A percentile compares a stretch with the other conserved stretches of the same genome.
Conservation (phyloP, 2,113 vertebrate genomes). For the Capra hircus region DNA sequence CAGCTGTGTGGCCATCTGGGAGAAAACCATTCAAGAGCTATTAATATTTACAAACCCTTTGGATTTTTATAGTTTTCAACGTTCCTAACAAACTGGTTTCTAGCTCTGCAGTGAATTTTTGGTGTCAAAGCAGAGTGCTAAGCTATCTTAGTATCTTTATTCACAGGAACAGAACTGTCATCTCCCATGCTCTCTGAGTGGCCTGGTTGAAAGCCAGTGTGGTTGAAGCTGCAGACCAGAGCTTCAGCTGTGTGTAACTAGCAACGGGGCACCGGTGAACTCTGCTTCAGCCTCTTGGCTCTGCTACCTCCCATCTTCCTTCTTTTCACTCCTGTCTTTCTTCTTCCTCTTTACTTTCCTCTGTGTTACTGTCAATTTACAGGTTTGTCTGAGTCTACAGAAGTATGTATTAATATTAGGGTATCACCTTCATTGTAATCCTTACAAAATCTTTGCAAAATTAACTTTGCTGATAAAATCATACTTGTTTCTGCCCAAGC, state of each 20-base stretch:
- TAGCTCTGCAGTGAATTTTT: slow-evolving; percentile 57
- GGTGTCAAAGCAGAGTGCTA: slow-evolving; percentile 50
- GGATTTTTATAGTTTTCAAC: slow-evolving; percentile 36
- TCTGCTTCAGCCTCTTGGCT: neutral
- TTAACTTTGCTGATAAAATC: neutral
- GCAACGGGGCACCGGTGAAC: neutral
- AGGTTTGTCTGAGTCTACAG: neutral
- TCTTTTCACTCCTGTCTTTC: neutral
- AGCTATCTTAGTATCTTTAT: slow-evolving; percentile 33
- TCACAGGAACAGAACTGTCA: slow-evolving; percentile 34
- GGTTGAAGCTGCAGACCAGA: neutral
- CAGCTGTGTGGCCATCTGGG: slow-evolving; percentile 75
- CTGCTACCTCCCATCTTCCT: neutral
- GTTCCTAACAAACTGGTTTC: slow-evolving; percentile 61
- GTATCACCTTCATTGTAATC: neutral
- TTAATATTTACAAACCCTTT: slow-evolving; percentile 78
- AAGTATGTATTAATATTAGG: neutral
- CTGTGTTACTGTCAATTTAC: neutral
- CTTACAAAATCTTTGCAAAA: neutral
- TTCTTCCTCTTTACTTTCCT: neutral
- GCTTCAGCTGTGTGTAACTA: neutral
- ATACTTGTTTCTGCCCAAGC: neutral
- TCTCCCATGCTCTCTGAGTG: slow-evolving; percentile 39
- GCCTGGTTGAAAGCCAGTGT: neutral
- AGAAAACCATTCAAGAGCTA: slow-evolving; percentile 68